Evolutionary conservation across 1,140 invertebrate species (phyloP).

Genomic region (Drosophila virilis): DNA sequence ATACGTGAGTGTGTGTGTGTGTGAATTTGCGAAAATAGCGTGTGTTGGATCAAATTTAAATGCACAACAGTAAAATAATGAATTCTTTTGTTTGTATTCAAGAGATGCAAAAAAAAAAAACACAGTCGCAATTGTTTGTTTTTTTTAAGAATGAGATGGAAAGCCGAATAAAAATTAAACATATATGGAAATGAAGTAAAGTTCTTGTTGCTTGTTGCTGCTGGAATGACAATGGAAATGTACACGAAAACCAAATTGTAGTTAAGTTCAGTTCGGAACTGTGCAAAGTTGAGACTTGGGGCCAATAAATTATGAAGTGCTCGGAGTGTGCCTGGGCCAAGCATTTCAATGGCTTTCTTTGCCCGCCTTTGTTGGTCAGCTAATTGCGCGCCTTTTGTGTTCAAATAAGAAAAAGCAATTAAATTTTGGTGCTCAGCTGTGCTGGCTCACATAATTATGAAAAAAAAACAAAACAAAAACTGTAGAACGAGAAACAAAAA

Average conservation of each 20-base stretch:
- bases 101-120: constrained; percentile 32
- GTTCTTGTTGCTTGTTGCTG: constrained; percentile 28
- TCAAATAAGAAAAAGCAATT: constrained; percentile 70
- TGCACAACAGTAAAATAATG: constrained; percentile 78
- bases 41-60: constrained; percentile 82
- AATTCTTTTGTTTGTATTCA: constrained; percentile 75
- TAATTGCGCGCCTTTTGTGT: constrained; percentile 70
- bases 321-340: constrained; percentile 7
- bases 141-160: constrained; percentile 32
- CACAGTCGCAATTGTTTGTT: constrained; percentile 2
- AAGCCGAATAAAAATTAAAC: constrained; percentile 60
- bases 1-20: constrained; percentile 25
- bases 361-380: constrained; percentile 34
- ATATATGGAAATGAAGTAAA: constrained; percentile 67
- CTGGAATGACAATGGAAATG: constrained; percentile 23
- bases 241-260: constrained; percentile 15
- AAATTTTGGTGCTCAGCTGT: constrained; percentile 66
- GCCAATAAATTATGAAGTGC: constrained; percentile 48
- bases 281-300: constrained; percentile 7
- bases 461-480: constrained; percentile 7
- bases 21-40: constrained; percentile 70
- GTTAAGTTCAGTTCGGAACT: constrained; percentile 10
- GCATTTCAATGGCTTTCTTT: constrained; percentile 34
- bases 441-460: constrained; percentile 67
- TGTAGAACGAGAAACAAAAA: not conserved